Base-by-base conservation (phyloP, 2,797 vertebrate species). In the Apodemus agrarius region DNA sequence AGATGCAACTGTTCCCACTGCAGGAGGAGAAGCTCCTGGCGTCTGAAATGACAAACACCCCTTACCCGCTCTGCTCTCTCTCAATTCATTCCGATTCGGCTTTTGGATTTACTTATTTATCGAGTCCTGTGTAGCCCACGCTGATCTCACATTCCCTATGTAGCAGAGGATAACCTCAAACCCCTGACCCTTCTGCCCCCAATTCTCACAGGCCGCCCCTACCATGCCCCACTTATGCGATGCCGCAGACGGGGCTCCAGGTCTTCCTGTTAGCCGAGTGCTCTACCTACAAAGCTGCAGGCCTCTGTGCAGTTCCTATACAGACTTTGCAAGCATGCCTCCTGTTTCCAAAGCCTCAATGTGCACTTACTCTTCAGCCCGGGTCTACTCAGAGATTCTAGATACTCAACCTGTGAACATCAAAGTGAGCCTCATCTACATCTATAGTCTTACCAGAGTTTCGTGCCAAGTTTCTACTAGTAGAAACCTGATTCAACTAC, bases 1-100 rank as follows among this genome's bases (percentile, higher is more conserved):
- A 94, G 93, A 88, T 75, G 88, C 88, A 91, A 93, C 75, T 92
- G 54, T 90, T 90, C 52, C 69, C 89, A 92, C 92, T 94, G 91
- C 94, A 94, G 59, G 82, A 96, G 94, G 90, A 75, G 89, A 84
- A 85, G 88, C 76, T 81, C 34, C 57, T 29, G 29, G 46, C 59
- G 63, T 94, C 96, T 97, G 92, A 96, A 63, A 46, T 81, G 88
- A 74, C 31, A 74, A 84, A 37, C 96, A 76, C 80, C 94, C 61
- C 83, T 87, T 91, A 52, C 96, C 86, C 96, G 12, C 93, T 57
- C 76, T 93, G 37, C 61, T 26, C 78, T n/a, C 81, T 81, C 59
- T 29, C 29, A 49, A 31, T 80, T 96, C 89, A 54, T 65, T 90
- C 54, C n/a, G 89, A 75, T 82, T 40, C 90, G 72, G 72, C 63